Evolutionary conservation across 2,888 invertebrate species (phyloP).

Genomic region (Yponomeuta cagnagella): DNA sequence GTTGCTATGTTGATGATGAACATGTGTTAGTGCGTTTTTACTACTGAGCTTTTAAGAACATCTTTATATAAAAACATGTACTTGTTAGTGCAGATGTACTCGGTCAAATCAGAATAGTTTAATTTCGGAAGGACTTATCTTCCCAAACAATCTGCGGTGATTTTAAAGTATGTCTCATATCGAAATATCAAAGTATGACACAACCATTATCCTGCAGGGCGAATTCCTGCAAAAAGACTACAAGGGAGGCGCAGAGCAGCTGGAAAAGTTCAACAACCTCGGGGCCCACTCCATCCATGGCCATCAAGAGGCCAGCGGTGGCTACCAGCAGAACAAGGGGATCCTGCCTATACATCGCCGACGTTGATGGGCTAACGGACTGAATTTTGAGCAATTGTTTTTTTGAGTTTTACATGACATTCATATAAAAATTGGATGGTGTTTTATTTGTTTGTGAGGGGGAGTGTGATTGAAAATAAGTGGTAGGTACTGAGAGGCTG

Average conservation of each 20-base stretch:
- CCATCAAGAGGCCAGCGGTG: constrained; percentile 76
- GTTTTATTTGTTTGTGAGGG: neutral
- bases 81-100: too few relatives aligned
- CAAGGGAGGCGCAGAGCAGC: constrained; percentile 72
- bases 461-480: too few relatives aligned
- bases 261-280: constrained; percentile 76
- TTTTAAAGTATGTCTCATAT: too few relatives aligned
- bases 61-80: too few relatives aligned
- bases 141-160: too few relatives aligned
- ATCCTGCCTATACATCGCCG: constrained; percentile 69
- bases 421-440: constrained; percentile 3
- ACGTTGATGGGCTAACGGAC: constrained; percentile 17
- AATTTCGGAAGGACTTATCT: too few relatives aligned
- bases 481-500: too few relatives aligned
- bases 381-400: constrained; percentile 8
- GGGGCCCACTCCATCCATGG: constrained; percentile 78
- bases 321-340: constrained; percentile 74
- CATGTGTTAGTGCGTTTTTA: too few relatives aligned
- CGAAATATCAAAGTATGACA: neutral
- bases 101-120: too few relatives aligned
- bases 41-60: too few relatives aligned
- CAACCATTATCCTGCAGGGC: constrained; percentile 43
- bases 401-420: constrained; percentile 19
- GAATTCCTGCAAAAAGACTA: constrained; percentile 77
- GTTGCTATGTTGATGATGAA: too few relatives aligned